A percentile compares a stretch with the other conserved stretches of the same genome.
Conservation (phyloP, 2,797 vertebrate species). For the Melanotaenia parkinsoni region DNA sequence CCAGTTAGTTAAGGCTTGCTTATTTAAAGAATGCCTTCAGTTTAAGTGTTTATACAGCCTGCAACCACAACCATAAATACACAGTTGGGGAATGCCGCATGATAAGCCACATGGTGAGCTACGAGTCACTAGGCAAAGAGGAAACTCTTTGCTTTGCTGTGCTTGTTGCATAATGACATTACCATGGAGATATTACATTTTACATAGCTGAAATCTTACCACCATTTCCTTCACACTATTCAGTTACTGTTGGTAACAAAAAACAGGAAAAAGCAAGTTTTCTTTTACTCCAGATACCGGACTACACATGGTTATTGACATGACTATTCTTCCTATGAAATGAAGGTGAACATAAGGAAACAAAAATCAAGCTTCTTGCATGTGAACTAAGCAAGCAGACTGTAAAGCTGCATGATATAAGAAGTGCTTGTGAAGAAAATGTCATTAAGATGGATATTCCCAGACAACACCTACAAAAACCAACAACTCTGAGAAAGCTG, state of each 20-base stretch:
- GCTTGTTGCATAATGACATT: slow-evolving; percentile 20
- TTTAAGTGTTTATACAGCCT: slow-evolving; percentile 37
- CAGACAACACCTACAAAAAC: not conserved
- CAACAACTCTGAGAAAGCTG: slow-evolving; percentile 6
- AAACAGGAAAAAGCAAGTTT: not conserved
- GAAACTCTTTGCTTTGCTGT: slow-evolving; percentile 29
- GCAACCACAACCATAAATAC: slow-evolving; percentile 37
- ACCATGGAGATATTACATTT: slow-evolving; percentile 2
- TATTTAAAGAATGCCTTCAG: slow-evolving; percentile 48
- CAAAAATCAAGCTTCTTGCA: not conserved
- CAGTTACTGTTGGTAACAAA: not conserved
- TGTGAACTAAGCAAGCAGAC: slow-evolving; percentile 6
- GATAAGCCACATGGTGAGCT: slow-evolving; percentile 50
- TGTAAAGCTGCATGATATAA: not conserved
- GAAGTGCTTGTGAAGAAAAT: not conserved
- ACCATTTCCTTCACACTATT: not conserved
- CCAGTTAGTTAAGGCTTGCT: slow-evolving; percentile 31
- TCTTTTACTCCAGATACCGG: not conserved
- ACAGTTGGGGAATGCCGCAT: slow-evolving; percentile 39
- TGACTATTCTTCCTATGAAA: not conserved
- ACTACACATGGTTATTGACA: not conserved
- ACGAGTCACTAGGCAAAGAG: slow-evolving; percentile 17
- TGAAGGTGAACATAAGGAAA: not conserved
- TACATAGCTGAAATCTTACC: slow-evolving; percentile 1
- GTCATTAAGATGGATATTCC: not conserved